Evolutionary conservation across 2,888 invertebrate species (phyloP).

Genomic region (Ennomos fuscantarius): DNA sequence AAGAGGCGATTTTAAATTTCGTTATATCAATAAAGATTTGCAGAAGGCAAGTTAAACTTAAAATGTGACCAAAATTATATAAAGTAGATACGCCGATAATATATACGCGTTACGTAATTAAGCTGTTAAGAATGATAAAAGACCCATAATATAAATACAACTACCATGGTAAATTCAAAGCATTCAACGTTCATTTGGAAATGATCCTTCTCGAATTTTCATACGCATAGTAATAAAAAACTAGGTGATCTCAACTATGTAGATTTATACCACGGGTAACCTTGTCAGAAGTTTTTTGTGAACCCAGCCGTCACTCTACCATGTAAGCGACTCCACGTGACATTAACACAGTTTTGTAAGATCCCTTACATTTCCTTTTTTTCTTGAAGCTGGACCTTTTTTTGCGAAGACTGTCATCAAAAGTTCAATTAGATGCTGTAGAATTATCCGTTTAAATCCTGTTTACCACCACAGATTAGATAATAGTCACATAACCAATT

Average conservation of each 20-base stretch:
- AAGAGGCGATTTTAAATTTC: too few relatives aligned
- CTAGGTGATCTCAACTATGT: slow-evolving; percentile 25
- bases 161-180: slow-evolving; percentile 12
- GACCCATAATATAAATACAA: not conserved
- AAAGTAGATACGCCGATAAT: too few relatives aligned
- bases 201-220: slow-evolving; percentile 19
- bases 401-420: slow-evolving; percentile 15
- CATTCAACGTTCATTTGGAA: slow-evolving; percentile 19
- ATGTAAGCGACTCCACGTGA: slow-evolving; percentile 23
- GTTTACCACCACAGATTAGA: too few relatives aligned
- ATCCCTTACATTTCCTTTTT: slow-evolving; percentile 7
- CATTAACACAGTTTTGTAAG: slow-evolving; percentile 23
- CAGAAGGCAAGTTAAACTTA: too few relatives aligned
- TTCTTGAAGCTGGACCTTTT: slow-evolving; percentile 10
- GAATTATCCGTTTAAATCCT: too few relatives aligned
- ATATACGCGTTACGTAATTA: too few relatives aligned
- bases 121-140: not conserved
- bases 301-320: slow-evolving; percentile 23
- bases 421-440: slow-evolving; percentile 2
- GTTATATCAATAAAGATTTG: too few relatives aligned
- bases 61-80: too few relatives aligned
- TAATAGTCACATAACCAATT: too few relatives aligned
- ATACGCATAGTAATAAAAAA: slow-evolving; percentile 21
- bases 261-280: slow-evolving; percentile 33
- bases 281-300: slow-evolving; percentile 37